Conservation (phyloP, 2,797 vertebrate genomes). For the Urocyon cinereoargenteus region DNA sequence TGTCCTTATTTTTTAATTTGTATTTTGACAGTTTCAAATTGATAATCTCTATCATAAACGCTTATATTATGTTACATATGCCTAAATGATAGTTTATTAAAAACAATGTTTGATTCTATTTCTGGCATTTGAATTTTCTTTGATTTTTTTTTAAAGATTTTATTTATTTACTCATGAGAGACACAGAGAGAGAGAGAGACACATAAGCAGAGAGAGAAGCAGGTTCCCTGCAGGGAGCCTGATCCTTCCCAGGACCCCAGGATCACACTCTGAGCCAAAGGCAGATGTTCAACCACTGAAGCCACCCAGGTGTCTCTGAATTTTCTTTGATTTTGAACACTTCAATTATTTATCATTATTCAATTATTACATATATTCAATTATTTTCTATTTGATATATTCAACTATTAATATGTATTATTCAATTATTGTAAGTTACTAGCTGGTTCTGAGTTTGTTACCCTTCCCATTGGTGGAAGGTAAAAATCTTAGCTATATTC, state of each 20-base stretch:
- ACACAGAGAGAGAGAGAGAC: too few species aligned
- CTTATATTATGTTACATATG: slow-evolving; percentile 16
- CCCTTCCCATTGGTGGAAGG: neutral
- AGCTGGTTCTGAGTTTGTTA: neutral
- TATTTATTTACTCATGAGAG: too few species aligned
- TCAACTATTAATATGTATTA: neutral
- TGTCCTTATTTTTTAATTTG: neutral
- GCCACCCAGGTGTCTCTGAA: neutral
- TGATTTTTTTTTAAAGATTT: neutral
- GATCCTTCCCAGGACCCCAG: too few species aligned
- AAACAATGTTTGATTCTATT: slow-evolving; percentile 46
- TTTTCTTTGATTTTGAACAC: slow-evolving; percentile 39
- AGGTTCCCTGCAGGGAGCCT: too few species aligned
- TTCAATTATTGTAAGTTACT: neutral
- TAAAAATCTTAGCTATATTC: slow-evolving; percentile 19
- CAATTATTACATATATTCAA: neutral
- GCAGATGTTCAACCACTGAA: too few species aligned
- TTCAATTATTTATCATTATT: neutral
- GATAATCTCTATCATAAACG: slow-evolving; percentile 6
- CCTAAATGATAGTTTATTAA: slow-evolving; percentile 31
- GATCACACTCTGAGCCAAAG: too few species aligned
- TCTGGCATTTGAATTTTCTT: slow-evolving; percentile 45
- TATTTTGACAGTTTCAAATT: slow-evolving; percentile 42
- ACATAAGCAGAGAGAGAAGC: too few species aligned
- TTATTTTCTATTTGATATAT: neutral